These are phyloP conservation scores for Patella pellucida DNA, from an alignment of 2,888 invertebrate species.

Conservation along the genomic window DNA sequence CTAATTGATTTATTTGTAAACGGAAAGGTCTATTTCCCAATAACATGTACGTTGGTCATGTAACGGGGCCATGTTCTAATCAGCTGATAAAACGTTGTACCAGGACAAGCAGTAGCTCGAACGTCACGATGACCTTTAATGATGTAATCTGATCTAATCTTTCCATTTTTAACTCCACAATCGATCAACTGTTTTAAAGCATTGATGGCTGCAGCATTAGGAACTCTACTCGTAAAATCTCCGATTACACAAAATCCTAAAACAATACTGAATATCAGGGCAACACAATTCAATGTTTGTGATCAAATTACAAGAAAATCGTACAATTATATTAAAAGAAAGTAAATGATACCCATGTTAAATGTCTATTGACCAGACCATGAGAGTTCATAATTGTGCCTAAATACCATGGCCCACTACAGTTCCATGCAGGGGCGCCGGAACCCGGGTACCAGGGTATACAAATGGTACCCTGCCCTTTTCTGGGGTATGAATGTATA, in stretches of 20 bases:
- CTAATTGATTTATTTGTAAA: not conserved
- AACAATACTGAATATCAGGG: not conserved
- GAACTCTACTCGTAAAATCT: slow-evolving; percentile 46
- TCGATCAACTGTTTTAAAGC: slow-evolving; percentile 49
- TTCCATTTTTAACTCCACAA: slow-evolving; percentile 48
- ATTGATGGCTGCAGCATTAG: slow-evolving; percentile 47
- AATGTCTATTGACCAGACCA: no score
- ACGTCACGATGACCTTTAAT: slow-evolving; percentile 54
- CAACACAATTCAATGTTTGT: no score
- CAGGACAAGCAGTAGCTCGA: slow-evolving; percentile 49
- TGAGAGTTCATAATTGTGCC: no score
- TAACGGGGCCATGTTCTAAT: slow-evolving; percentile 45
- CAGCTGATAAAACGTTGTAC: slow-evolving; percentile 40
- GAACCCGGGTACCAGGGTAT: no score
- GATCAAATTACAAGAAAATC: no score
- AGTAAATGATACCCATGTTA: no score
- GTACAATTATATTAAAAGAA: no score
- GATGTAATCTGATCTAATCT: slow-evolving; percentile 42
- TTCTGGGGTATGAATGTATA: no score
- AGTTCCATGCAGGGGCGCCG: no score
- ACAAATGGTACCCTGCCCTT: no score
- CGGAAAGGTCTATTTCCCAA: not conserved
- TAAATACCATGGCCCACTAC: no score
- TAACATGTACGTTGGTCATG: not conserved
- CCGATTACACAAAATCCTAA: slow-evolving; percentile 59